Evolutionary conservation across 2,888 invertebrate genomes (phyloP).

Genomic region (Ectemnius lituratus): DNA sequence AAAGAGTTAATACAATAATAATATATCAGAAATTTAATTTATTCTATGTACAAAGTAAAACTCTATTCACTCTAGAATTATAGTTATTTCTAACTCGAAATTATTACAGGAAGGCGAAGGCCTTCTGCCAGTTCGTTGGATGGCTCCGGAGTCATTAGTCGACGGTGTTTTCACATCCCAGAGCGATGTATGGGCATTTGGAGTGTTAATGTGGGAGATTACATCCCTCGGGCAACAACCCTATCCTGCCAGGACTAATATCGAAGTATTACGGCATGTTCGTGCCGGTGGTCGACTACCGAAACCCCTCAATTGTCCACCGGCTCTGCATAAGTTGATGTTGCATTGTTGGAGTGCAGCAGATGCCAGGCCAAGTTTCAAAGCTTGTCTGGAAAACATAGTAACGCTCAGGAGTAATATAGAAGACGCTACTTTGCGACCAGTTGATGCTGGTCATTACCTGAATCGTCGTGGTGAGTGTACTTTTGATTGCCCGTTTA

Average conservation of each 20-base stretch:
- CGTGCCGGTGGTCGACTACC: constrained; percentile 92
- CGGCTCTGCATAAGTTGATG: constrained; percentile 90
- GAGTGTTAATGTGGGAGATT: constrained; percentile 97
- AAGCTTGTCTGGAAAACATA: constrained; percentile 84
- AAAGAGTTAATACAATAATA: not conserved
- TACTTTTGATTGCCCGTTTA: not conserved
- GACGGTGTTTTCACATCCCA: constrained; percentile 98
- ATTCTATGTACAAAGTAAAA: not conserved
- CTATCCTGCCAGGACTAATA: constrained; percentile 94
- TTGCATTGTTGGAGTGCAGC: constrained; percentile 92
- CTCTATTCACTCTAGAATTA: too few relatives aligned
- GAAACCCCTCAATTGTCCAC: constrained; percentile 90
- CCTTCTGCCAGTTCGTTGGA: constrained; percentile 96
- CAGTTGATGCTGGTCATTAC: constrained; percentile 74
- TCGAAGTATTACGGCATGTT: constrained; percentile 94
- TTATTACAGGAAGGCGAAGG: constrained; percentile 80
- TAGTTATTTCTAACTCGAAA: too few relatives aligned
- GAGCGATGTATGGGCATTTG: constrained; percentile 98
- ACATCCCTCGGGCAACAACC: constrained; percentile 97
- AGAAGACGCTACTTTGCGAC: constrained; percentile 70
- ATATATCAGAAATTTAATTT: not conserved
- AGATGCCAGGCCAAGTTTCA: constrained; percentile 92
- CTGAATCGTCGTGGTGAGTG: constrained; percentile 68
- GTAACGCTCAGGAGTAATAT: constrained; percentile 68
- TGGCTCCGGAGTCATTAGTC: constrained; percentile 97